Conservation (phyloP, 2,888 invertebrate genomes). For the Rotaria sp. region DNA sequence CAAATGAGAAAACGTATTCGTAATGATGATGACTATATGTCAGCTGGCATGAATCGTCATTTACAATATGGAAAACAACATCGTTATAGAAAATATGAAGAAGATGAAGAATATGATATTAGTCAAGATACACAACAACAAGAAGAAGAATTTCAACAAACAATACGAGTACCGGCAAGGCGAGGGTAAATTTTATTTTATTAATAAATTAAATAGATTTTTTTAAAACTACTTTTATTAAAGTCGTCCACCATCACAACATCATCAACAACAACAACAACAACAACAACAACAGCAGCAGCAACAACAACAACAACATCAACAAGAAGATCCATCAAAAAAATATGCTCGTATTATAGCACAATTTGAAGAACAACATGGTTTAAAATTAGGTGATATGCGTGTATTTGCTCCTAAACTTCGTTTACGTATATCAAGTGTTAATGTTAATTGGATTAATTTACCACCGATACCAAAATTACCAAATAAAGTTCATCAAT, state of each 20-base stretch:
- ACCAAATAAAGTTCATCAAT: constrained; percentile 23
- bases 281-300: no score
- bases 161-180: neutral
- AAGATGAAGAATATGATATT: constrained; percentile 1
- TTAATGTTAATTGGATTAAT: constrained; percentile 24
- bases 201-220: no score
- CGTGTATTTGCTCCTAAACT: constrained; percentile 15
- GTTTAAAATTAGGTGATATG: constrained; percentile 25
- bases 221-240: neutral
- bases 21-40: neutral
- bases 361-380: constrained; percentile 11
- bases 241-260: constrained; percentile 1
- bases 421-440: constrained; percentile 29
- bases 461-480: constrained; percentile 26
- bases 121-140: constrained; percentile 14
- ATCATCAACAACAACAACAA: neutral
- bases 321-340: neutral
- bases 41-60: neutral
- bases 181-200: neutral
- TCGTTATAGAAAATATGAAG: constrained; percentile 8
- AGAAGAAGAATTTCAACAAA: constrained; percentile 8
- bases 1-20: constrained; percentile 2
- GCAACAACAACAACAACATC: neutral
- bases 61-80: neutral
- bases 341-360: neutral